Conservation (phyloP, 2,113 vertebrate species). For the Eudorcas thomsonii region DNA sequence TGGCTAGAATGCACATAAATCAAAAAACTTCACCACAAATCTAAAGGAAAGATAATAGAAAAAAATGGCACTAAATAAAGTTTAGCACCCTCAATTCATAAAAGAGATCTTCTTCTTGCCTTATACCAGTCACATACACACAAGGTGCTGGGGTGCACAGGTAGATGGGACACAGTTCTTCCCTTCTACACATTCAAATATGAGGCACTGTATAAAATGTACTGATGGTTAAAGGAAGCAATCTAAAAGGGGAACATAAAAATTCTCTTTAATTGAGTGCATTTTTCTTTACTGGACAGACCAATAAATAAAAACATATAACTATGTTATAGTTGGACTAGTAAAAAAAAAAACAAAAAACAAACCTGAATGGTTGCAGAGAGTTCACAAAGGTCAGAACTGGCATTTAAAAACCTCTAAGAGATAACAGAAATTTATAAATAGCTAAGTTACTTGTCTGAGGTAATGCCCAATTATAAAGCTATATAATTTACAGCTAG, state of each 20-base stretch:
- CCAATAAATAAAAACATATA: not conserved
- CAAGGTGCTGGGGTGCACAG: not conserved
- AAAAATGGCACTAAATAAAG: not conserved
- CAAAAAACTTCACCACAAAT: not conserved
- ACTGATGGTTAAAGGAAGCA: not conserved
- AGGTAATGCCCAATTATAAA: not conserved
- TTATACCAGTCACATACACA: not conserved
- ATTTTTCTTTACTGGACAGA: not conserved
- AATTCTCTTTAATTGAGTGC: not conserved
- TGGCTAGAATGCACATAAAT: conserved; percentile 15
- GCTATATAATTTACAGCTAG: not conserved
- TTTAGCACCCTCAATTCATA: conserved; percentile 13
- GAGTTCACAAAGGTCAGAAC: not conserved
- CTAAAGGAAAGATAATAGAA: conserved; percentile 12
- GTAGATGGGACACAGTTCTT: not conserved
- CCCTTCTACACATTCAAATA: not conserved
- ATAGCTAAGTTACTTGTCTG: not conserved
- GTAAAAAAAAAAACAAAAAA: conserved; percentile 3
- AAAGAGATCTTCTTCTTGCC: not conserved
- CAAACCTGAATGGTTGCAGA: not conserved
- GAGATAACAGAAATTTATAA: conserved; percentile 6
- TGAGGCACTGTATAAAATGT: not conserved
- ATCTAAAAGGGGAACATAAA: not conserved
- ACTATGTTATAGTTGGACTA: not conserved
- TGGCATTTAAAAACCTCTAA: conserved; percentile 1